Base-by-base conservation (phyloP, 2,797 vertebrate species). In the Liparis tanakae region DNA sequence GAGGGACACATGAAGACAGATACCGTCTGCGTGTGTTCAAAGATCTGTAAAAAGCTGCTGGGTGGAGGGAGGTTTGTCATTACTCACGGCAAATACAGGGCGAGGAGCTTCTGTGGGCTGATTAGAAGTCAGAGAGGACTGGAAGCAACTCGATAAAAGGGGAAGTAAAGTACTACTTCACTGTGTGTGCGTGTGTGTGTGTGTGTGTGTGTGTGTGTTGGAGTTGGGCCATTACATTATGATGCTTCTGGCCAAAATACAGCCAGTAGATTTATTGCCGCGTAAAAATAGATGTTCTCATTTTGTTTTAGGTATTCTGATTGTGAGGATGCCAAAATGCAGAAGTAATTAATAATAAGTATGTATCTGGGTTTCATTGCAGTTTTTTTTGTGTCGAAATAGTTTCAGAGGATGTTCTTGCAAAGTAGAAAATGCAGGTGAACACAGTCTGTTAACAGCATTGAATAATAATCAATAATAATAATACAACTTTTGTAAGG, bases 61-160 rank as follows among this genome's bases (percentile, higher is more conserved):
- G 20, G 72, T 39, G 66, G 74, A 85, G 76, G 68, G 57, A 77
- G 78, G 86, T 88, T 90, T 93, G 91, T 94, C 89, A 94, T 95
- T 94, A 91, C 78, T 72, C 83, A 84, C 36, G 25, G 89, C 85
- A 92, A 92, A 89, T 90, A 86, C 86, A 90, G 89, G 91, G 82
- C 76, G 80, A 78, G 79, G 71, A 92, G 85, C 82, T 87, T 83
- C 88, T 82, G 85, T 80, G 83, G 89, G 82, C 85, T 91, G 90
- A 93, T 94, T 92, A 93, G 72, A 93, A 80, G 86, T 89, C 90
- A 89, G 86, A 75, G 25, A 79, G 84, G 84, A 87, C 76, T 79
- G 72, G 74, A 83, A 85, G 88, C 68, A 81, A 64, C 65, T 86
- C 86, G 79, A 70, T 92, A 86, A 90, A 90, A 88, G 78, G 43